These are phyloP conservation scores for Archocentrus centrarchus DNA, from an alignment of 2,113 vertebrate species.

Conservation along the genomic window DNA sequence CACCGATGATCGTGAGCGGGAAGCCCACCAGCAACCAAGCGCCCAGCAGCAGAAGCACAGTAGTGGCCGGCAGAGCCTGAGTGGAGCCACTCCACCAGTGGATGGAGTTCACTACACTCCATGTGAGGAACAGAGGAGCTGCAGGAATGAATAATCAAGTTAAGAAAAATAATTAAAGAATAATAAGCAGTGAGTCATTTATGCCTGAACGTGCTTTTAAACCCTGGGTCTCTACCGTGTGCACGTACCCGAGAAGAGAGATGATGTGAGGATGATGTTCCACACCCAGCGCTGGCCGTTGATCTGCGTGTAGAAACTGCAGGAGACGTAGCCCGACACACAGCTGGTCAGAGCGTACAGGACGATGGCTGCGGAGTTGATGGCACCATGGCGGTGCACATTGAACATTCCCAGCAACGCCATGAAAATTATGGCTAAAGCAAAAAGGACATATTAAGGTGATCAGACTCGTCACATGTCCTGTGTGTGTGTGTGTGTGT, in stretches of 20 bases:
- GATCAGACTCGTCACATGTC: not conserved
- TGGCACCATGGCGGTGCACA: slow-evolving; percentile 90
- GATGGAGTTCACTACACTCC: slow-evolving; percentile 92
- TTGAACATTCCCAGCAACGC: slow-evolving; percentile 92
- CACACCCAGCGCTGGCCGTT: slow-evolving; percentile 92
- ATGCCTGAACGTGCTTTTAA: not conserved
- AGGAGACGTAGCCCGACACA: slow-evolving; percentile 90
- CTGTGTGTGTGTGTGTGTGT: too few relatives aligned
- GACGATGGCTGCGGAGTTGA: slow-evolving; percentile 91
- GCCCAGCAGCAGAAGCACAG: slow-evolving; percentile 88
- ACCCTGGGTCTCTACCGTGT: not conserved
- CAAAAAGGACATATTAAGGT: not conserved
- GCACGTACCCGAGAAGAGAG: slow-evolving; percentile 89
- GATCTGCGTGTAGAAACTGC: slow-evolving; percentile 92
- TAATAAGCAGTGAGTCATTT: not conserved
- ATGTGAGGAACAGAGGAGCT: slow-evolving; percentile 93
- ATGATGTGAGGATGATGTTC: slow-evolving; percentile 93
- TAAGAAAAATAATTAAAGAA: not conserved
- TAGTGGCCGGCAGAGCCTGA: slow-evolving; percentile 90
- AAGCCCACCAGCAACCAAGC: slow-evolving; percentile 93
- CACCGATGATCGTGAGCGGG: slow-evolving; percentile 91
- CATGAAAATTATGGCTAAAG: slow-evolving; percentile 89
- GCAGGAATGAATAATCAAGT: not conserved
- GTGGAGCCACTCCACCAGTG: slow-evolving; percentile 94
- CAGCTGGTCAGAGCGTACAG: slow-evolving; percentile 93